A percentile compares a stretch with the other conserved stretches of the same genome.
Evolutionary conservation across 2,113 vertebrate species (phyloP).

Genomic region (Sturnus vulgaris): DNA sequence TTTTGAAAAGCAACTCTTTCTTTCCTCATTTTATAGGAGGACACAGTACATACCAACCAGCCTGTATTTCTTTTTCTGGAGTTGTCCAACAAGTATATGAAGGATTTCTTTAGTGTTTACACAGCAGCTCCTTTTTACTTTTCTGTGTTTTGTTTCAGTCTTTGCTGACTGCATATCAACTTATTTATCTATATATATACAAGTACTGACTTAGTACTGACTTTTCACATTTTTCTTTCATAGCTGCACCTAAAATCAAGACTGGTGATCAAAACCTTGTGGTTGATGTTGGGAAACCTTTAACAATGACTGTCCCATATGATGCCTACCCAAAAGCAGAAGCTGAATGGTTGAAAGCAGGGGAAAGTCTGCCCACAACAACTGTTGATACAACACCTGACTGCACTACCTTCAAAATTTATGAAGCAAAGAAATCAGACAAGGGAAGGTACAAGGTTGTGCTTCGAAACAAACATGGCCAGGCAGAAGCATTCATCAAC

Average conservation of each 20-base stretch:
- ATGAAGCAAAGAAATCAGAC: constrained; percentile 86
- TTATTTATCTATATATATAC: neutral
- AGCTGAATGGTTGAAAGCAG: constrained; percentile 88
- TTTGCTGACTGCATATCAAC: neutral
- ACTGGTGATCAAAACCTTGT: constrained; percentile 92
- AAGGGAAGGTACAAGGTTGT: constrained; percentile 87
- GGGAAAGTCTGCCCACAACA: constrained; percentile 80
- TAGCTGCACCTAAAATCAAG: constrained; percentile 93
- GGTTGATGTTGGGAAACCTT: constrained; percentile 91
- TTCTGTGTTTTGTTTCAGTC: neutral
- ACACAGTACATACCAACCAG: neutral
- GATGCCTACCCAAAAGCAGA: constrained; percentile 94
- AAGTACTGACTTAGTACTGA: neutral
- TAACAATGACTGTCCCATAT: constrained; percentile 89
- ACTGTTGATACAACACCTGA: constrained; percentile 89
- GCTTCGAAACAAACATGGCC: constrained; percentile 93
- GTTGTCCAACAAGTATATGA: neutral
- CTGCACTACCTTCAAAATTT: constrained; percentile 85
- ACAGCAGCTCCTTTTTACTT: neutral
- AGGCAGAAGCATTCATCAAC: constrained; percentile 89
- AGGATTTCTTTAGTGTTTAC: neutral
- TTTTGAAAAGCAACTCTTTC: neutral
- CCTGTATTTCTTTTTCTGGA: neutral
- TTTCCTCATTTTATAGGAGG: neutral
- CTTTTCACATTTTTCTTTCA: neutral